Evolutionary conservation across 2,888 invertebrate genomes (phyloP).

Genomic region (Deilephila porcellus): DNA sequence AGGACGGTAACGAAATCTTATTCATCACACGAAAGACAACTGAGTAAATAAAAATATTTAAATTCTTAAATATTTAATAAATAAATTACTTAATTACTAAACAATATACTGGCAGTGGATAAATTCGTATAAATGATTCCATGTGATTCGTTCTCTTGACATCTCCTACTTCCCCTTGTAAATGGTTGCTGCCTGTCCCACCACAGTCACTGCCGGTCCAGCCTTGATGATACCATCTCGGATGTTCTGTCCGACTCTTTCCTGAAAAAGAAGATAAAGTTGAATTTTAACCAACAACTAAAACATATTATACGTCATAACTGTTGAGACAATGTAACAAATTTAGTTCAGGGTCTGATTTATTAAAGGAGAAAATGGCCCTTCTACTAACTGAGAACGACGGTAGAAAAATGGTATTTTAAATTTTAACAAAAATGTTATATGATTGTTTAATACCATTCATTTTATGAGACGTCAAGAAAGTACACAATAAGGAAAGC

Average conservation of each 20-base stretch:
- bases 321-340: background rate
- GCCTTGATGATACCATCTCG: conserved; percentile 62
- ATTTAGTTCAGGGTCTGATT: too few species aligned
- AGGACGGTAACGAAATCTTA: too few species aligned
- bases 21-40: too few species aligned
- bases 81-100: conserved; percentile 2
- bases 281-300: background rate
- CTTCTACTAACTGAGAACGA: too few species aligned
- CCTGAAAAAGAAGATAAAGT: conserved; percentile 44
- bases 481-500: too few species aligned
- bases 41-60: background rate
- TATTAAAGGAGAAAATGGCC: too few species aligned
- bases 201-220: conserved; percentile 58
- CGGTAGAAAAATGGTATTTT: too few species aligned
- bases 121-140: background rate
- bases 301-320: background rate
- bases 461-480: too few species aligned
- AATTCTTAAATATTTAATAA: background rate
- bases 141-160: background rate
- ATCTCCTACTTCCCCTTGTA: conserved; percentile 26
- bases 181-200: conserved; percentile 49
- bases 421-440: too few species aligned
- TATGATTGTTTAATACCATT: too few species aligned
- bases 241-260: conserved; percentile 54
- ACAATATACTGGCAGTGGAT: background rate